phyloP scores from a whole-genome alignment of 2,797 vertebrate genomes.

The Pseudomugil tenellus region DNA sequence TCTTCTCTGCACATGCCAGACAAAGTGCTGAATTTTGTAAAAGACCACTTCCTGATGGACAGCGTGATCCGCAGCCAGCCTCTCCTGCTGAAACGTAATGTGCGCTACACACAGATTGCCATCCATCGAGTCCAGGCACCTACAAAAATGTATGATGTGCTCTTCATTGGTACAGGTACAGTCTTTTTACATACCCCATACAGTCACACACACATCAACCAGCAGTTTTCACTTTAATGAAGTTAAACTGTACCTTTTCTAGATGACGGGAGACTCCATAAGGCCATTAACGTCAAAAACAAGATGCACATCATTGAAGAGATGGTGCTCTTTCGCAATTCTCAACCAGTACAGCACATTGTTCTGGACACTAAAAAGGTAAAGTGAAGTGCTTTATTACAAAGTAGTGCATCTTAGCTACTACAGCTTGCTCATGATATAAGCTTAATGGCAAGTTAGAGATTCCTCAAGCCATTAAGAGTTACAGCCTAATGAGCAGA shows the following conservation, averaged over 20 bases:
- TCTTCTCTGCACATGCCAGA: slow-evolving; percentile 95
- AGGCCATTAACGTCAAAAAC: slow-evolving; percentile 86
- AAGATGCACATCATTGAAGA: slow-evolving; percentile 92
- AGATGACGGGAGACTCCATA: slow-evolving; percentile 94
- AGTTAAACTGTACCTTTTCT: slow-evolving; percentile 14
- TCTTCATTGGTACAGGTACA: slow-evolving; percentile 94
- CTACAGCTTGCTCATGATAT: slow-evolving; percentile 6
- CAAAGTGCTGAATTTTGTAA: slow-evolving; percentile 95
- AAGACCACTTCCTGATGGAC: slow-evolving; percentile 98
- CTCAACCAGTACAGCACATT: slow-evolving; percentile 88
- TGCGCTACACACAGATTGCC: slow-evolving; percentile 89
- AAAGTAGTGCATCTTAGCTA: slow-evolving; percentile 2
- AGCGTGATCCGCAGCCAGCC: slow-evolving; percentile 88
- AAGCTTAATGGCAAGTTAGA: slow-evolving; percentile 35
- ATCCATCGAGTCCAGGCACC: slow-evolving; percentile 84
- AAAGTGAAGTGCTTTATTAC: slow-evolving; percentile 10
- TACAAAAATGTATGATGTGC: slow-evolving; percentile 83
- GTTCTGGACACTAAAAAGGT: slow-evolving; percentile 89
- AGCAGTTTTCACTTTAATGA: slow-evolving; percentile 2
- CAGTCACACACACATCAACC: background rate
- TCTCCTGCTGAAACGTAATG: slow-evolving; percentile 87
- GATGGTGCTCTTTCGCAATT: slow-evolving; percentile 84
- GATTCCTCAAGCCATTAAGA: slow-evolving; percentile 51
- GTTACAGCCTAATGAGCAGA: slow-evolving; percentile 41
- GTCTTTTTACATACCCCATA: background rate